Percentiles rank a stretch among this genome's conserved stretches.
Evolutionary conservation across 2,797 vertebrate species (phyloP).

Genomic region (Oreochromis grahami): DNA sequence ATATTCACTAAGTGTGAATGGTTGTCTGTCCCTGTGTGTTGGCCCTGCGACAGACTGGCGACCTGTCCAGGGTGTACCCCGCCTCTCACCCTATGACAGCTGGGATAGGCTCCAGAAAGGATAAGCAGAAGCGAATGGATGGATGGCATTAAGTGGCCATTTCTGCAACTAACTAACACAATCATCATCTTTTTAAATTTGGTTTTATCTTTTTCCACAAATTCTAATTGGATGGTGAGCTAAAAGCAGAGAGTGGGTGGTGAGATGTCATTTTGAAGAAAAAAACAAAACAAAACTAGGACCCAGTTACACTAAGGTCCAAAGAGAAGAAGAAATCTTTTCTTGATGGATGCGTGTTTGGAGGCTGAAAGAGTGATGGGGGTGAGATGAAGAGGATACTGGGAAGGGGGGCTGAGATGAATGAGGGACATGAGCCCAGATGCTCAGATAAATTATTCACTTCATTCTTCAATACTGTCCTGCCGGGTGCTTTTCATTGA

Average conservation of each 20-base stretch:
- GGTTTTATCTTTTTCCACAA: accelerated
- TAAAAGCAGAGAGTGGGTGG: not conserved
- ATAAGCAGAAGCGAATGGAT: no score
- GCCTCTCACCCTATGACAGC: no score
- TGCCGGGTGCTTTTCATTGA: conserved; percentile 51
- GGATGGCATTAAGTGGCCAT: not conserved
- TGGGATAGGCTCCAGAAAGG: no score
- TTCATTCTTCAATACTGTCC: conserved; percentile 53
- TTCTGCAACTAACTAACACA: not conserved
- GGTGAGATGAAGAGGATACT: conserved; percentile 7
- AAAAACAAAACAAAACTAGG: not conserved
- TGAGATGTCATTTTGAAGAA: not conserved
- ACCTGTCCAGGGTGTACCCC: no score
- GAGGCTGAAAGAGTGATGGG: not conserved
- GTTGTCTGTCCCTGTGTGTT: no score
- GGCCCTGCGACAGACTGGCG: no score
- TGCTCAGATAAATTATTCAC: conserved; percentile 76
- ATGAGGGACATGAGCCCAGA: conserved; percentile 56
- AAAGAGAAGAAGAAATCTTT: not conserved
- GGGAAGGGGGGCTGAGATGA: conserved; percentile 6
- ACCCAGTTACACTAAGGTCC: not conserved
- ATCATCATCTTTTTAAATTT: not conserved
- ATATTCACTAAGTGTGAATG: no score
- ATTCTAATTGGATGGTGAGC: not conserved
- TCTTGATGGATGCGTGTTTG: conserved; percentile 9